Percentiles rank a stretch among this genome's conserved stretches.
Conservation (phyloP, 2,888 invertebrate species). For the Drosophila leonis region DNA sequence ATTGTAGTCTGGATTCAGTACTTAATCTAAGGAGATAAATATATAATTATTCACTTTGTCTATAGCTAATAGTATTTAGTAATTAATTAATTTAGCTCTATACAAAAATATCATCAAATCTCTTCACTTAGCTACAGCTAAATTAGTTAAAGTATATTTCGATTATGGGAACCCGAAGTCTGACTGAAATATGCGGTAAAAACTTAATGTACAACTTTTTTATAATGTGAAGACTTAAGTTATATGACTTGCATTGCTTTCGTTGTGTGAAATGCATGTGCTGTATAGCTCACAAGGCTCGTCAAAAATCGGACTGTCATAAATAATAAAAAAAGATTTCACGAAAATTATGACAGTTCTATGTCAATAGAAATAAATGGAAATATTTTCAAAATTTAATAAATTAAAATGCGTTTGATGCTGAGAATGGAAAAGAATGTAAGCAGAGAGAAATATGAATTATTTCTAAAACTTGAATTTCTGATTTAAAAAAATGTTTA, state of each 20-base stretch:
- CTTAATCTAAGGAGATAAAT: constrained; percentile 41
- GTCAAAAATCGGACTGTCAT: constrained; percentile 9
- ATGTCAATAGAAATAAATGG: not conserved
- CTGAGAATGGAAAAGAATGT: not conserved
- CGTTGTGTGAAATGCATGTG: constrained; percentile 30
- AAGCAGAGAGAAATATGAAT: not conserved
- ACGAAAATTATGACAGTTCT: not conserved
- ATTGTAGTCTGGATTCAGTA: constrained; percentile 36
- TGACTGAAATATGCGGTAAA: constrained; percentile 35
- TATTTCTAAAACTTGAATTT: not conserved
- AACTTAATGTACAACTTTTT: constrained; percentile 23
- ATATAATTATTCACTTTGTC: constrained; percentile 46
- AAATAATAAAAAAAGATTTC: constrained; percentile 28
- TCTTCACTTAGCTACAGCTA: constrained; percentile 24
- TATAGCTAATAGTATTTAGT: constrained; percentile 47
- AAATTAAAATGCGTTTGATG: not conserved
- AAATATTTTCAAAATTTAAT: not conserved
- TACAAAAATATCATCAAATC: constrained; percentile 43
- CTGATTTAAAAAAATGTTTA: not conserved
- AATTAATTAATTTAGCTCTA: too few species aligned
- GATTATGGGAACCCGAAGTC: constrained; percentile 44
- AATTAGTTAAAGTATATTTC: constrained; percentile 57
- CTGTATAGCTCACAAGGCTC: constrained; percentile 4
- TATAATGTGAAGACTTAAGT: constrained; percentile 30
- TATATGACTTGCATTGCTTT: constrained; percentile 51